phyloP scores from a whole-genome alignment of 92 coral and sea anemone species.

The Zoanthus sansibaricus region DNA sequence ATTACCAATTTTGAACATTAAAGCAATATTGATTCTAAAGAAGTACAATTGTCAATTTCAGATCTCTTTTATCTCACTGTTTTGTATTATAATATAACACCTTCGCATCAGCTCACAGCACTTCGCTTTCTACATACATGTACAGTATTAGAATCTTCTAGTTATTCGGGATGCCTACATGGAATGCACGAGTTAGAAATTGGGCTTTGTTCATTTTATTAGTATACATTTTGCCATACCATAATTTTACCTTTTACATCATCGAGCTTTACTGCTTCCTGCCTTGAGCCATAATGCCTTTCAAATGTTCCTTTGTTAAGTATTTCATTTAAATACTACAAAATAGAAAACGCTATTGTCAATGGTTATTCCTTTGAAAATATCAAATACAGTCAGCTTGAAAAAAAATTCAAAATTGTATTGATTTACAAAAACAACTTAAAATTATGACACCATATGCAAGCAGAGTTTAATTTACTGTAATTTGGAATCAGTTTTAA shows the following conservation, averaged over 20 bases:
- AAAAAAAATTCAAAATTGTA: not conserved
- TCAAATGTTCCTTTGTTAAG: conserved; percentile 21
- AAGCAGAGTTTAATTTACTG: not conserved
- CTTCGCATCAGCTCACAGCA: too few relatives aligned
- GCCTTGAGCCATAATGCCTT: conserved; percentile 54
- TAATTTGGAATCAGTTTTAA: not conserved
- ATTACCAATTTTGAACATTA: too few relatives aligned
- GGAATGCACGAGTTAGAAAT: too few relatives aligned
- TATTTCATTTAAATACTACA: conserved; percentile 36
- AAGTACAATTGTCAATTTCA: too few relatives aligned
- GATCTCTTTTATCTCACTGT: too few relatives aligned
- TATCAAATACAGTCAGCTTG: not conserved
- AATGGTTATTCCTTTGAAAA: not conserved
- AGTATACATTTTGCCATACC: too few relatives aligned
- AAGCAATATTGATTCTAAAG: too few relatives aligned
- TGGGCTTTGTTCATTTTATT: too few relatives aligned
- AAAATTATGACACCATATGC: not conserved
- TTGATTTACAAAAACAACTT: not conserved
- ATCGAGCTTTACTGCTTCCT: conserved; percentile 34
- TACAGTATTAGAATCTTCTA: not conserved
- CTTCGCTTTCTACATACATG: not conserved
- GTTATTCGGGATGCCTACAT: too few relatives aligned
- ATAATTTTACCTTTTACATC: conserved; percentile 20
- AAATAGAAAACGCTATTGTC: not conserved
- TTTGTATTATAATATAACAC: too few relatives aligned